phyloP scores from a whole-genome alignment of 2,113 vertebrate species.

The Quiscalus mexicanus region DNA sequence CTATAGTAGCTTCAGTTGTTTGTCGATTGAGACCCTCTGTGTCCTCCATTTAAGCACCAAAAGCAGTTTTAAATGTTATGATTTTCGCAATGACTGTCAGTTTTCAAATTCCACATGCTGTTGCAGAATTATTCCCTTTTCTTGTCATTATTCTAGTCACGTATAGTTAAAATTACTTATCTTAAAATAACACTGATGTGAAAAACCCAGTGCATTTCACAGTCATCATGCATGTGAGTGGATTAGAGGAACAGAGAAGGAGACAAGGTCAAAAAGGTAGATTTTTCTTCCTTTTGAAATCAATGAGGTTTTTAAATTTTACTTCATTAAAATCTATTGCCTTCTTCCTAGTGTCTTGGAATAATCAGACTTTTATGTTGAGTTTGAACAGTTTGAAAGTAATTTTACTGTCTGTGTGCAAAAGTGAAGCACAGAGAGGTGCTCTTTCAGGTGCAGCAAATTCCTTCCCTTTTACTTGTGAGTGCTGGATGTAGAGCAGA shows the following conservation, averaged over 20 bases:
- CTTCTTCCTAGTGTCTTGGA: neutral
- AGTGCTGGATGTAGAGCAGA: neutral
- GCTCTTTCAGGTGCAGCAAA: conserved; percentile 31
- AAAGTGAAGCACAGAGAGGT: neutral
- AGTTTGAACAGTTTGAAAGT: conserved; percentile 22
- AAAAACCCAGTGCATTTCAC: neutral
- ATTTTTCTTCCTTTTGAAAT: conserved; percentile 33
- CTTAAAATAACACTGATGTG: conserved; percentile 46
- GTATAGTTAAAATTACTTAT: neutral
- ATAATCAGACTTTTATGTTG: conserved; percentile 39
- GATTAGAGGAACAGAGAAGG: neutral
- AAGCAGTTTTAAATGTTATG: neutral
- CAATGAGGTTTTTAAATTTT: conserved; percentile 30
- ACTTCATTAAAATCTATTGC: conserved; percentile 30
- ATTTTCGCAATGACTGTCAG: neutral
- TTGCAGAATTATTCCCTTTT: neutral
- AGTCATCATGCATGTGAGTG: neutral
- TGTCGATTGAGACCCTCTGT: neutral
- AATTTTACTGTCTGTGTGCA: conserved; percentile 26
- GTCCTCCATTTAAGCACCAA: neutral
- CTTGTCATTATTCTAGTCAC: neutral
- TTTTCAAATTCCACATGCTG: neutral
- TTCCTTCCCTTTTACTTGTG: neutral
- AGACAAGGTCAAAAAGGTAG: conserved; percentile 39
- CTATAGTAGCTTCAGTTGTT: neutral